A percentile compares a stretch with the other conserved stretches of the same genome.
Evolutionary conservation across 2,888 invertebrate species (phyloP).

Genomic region (Pyrochroa serraticornis): DNA sequence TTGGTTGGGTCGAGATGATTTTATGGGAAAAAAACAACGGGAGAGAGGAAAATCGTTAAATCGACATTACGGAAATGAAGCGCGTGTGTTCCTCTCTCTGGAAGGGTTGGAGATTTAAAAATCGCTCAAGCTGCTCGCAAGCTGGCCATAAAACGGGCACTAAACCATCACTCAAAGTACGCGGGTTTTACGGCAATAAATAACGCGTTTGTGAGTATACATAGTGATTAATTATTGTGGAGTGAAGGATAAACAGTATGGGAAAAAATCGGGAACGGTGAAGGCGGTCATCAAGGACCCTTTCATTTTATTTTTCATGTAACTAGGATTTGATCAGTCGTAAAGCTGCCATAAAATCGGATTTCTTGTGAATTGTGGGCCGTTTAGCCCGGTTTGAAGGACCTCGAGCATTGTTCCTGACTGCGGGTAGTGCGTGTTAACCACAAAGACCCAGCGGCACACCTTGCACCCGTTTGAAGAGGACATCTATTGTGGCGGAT

Average conservation of each 20-base stretch:
- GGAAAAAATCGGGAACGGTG: too few species aligned
- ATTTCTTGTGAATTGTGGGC: background rate
- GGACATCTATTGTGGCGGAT: background rate
- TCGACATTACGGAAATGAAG: slow-evolving; percentile 5
- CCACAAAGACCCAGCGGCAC: slow-evolving; percentile 32
- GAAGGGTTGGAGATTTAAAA: slow-evolving; percentile 28
- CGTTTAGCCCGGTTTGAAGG: background rate
- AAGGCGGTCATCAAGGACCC: too few species aligned
- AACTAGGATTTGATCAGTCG: too few species aligned
- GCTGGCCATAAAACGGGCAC: slow-evolving; percentile 46
- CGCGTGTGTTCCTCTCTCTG: slow-evolving; percentile 11
- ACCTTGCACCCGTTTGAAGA: slow-evolving; percentile 33
- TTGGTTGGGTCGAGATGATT: too few species aligned
- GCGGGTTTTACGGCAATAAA: slow-evolving; percentile 34
- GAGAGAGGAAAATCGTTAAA: slow-evolving; percentile 8
- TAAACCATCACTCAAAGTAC: slow-evolving; percentile 36
- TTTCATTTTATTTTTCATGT: too few species aligned
- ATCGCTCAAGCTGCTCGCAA: slow-evolving; percentile 47
- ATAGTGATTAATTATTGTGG: slow-evolving; percentile 18
- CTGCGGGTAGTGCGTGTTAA: slow-evolving; percentile 36
- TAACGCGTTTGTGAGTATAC: slow-evolving; percentile 24
- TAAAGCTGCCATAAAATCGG: background rate
- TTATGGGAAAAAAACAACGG: background rate
- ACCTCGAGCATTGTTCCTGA: slow-evolving; percentile 20
- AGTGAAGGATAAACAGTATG: background rate